phyloP scores from a whole-genome alignment of 2,797 vertebrate genomes.

The Ciconia nigra region DNA sequence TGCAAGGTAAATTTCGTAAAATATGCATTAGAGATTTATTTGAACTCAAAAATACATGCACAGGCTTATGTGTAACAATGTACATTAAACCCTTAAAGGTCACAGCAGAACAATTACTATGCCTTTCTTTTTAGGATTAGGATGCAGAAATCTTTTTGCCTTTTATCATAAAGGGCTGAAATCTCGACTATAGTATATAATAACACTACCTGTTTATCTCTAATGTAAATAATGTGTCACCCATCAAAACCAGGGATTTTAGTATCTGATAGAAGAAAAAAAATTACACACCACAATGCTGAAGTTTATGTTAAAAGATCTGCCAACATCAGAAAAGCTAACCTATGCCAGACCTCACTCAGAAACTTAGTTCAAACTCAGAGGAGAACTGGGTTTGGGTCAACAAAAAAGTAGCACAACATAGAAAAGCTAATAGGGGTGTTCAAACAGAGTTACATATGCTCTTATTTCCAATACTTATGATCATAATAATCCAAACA shows the following conservation, averaged over 20 bases:
- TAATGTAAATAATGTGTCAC: background rate
- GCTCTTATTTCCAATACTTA: background rate
- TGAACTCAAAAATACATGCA: background rate
- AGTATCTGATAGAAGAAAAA: background rate
- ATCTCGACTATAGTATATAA: background rate
- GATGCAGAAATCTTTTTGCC: background rate
- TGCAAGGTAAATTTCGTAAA: constrained; percentile 61
- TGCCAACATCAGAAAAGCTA: background rate
- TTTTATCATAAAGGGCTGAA: background rate
- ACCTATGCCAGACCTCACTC: background rate
- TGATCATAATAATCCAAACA: background rate
- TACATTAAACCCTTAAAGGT: background rate
- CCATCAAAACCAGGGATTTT: background rate
- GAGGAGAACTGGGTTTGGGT: background rate
- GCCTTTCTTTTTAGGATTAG: background rate
- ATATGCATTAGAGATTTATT: background rate
- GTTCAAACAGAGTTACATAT: background rate
- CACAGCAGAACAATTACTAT: background rate
- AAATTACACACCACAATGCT: background rate
- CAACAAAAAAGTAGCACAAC: background rate
- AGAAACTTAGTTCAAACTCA: background rate
- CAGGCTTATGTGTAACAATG: background rate
- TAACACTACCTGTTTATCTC: background rate
- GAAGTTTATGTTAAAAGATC: background rate
- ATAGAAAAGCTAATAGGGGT: background rate